These are phyloP conservation scores for Nudaria mundana DNA, from an alignment of 2,888 invertebrate species.

Conservation along the genomic window DNA sequence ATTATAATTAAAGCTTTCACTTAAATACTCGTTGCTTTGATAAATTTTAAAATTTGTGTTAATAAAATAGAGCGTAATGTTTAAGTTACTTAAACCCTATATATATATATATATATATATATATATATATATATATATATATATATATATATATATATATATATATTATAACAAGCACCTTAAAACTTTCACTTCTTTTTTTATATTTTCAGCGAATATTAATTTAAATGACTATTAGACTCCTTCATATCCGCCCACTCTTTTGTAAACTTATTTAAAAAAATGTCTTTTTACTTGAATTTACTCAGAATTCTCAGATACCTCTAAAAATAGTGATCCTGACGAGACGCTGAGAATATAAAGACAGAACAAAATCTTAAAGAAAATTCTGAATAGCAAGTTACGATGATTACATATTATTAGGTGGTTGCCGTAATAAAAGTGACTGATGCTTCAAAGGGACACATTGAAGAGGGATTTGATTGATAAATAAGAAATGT, in stretches of 20 bases:
- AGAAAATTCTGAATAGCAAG: not conserved
- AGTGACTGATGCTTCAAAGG: not conserved
- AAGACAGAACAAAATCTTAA: slow-evolving; percentile 1
- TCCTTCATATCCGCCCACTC: too few relatives aligned
- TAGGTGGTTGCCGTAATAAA: not conserved
- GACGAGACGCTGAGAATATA: not conserved
- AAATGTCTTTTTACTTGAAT: too few relatives aligned
- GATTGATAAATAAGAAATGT: not conserved
- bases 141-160: too few relatives aligned
- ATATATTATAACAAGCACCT: too few relatives aligned
- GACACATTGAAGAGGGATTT: not conserved
- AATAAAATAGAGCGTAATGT: slow-evolving; percentile 18
- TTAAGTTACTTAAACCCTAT: slow-evolving; percentile 9
- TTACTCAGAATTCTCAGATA: too few relatives aligned
- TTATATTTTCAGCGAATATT: too few relatives aligned
- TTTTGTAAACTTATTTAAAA: too few relatives aligned
- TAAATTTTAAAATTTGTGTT: slow-evolving; percentile 14
- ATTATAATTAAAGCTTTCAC: slow-evolving; percentile 18
- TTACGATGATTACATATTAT: slow-evolving; percentile 3
- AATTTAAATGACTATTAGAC: too few relatives aligned
- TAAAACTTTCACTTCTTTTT: too few relatives aligned
- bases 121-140: slow-evolving; percentile 8
- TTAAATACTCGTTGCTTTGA: slow-evolving; percentile 15
- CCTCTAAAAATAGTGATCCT: too few relatives aligned
- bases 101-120: slow-evolving; percentile 11